These are phyloP conservation scores for Pangasianodon gigas DNA, from an alignment of 2,113 vertebrate genomes.

Conservation along the genomic window DNA sequence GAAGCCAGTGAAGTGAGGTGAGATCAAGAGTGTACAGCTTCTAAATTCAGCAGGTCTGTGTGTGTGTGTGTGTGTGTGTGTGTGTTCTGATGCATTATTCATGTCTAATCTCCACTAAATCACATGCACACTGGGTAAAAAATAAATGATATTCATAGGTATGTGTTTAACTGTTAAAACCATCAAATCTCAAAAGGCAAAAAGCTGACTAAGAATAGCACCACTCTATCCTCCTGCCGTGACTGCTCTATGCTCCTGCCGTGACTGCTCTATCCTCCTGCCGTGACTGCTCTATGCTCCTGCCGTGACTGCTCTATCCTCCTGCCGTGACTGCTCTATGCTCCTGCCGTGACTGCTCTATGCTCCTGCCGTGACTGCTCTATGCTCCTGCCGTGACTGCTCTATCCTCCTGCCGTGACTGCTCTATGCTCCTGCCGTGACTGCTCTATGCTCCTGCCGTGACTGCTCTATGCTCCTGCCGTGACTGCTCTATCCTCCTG, in stretches of 20 bases:
- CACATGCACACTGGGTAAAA: slow-evolving; percentile 37
- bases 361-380: not conserved
- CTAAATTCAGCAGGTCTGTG: not conserved
- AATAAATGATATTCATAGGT: slow-evolving; percentile 44
- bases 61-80: slow-evolving; percentile 5
- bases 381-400: not conserved
- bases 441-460: too few species aligned
- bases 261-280: not conserved
- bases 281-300: too few species aligned
- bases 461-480: not conserved
- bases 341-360: too few species aligned
- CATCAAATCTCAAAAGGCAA: not conserved
- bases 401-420: too few species aligned
- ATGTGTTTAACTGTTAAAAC: not conserved
- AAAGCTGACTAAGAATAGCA: not conserved
- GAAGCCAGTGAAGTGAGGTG: slow-evolving; percentile 9
- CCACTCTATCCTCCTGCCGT: not conserved
- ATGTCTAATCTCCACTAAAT: slow-evolving; percentile 36
- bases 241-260: not conserved
- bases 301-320: too few species aligned
- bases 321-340: too few species aligned
- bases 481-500: too few species aligned
- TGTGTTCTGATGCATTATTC: slow-evolving; percentile 30
- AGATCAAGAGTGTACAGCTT: not conserved
- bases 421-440: too few species aligned